These are phyloP conservation scores for Hyperopisus bebe DNA, from an alignment of 2,113 vertebrate genomes.

Conservation along the genomic window DNA sequence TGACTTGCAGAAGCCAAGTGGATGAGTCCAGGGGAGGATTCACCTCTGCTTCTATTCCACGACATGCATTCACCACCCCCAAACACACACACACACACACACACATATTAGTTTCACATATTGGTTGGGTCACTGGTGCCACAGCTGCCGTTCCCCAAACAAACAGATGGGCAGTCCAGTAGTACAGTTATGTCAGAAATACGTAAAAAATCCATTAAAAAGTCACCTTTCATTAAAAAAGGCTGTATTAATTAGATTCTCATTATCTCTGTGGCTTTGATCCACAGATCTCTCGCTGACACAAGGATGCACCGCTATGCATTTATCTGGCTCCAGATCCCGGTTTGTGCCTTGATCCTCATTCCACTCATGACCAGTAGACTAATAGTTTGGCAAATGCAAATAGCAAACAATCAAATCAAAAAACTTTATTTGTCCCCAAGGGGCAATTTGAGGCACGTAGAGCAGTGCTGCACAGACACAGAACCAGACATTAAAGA, in stretches of 20 bases:
- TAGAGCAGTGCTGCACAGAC: too few relatives aligned
- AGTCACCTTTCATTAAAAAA: background rate
- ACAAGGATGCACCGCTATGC: background rate
- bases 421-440: too few relatives aligned
- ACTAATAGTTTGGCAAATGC: background rate
- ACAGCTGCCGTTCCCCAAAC: background rate
- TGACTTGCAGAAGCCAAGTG: background rate
- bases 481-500: too few relatives aligned
- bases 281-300: too few relatives aligned
- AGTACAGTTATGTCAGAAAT: background rate
- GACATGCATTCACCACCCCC: background rate
- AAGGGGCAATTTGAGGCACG: too few relatives aligned
- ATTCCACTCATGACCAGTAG: background rate
- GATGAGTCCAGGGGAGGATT: background rate
- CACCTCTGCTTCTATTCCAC: background rate
- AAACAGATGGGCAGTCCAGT: background rate
- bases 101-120: background rate
- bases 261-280: background rate
- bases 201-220: background rate
- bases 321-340: background rate
- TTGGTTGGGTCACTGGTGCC: background rate
- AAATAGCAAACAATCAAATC: conserved; percentile 23
- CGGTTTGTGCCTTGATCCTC: background rate
- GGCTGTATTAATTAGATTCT: background rate
- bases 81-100: background rate